phyloP scores from a whole-genome alignment of 1,140 invertebrate genomes.

The Drosophila arawakana region DNA sequence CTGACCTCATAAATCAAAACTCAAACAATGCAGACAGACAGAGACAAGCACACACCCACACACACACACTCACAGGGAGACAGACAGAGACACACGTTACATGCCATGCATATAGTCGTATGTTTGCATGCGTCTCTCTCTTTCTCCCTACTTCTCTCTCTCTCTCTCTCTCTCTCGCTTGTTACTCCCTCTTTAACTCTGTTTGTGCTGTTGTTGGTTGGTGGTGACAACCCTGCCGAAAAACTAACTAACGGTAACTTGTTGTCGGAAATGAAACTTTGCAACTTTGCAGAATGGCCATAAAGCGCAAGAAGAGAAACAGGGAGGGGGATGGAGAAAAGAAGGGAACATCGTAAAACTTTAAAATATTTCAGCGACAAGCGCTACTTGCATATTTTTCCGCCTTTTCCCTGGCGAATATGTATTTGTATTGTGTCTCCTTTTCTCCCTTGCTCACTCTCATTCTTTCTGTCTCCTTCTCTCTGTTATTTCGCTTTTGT shows the following conservation, averaged over 20 bases:
- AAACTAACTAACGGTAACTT: conserved; percentile 81
- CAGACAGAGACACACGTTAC: conserved; percentile 64
- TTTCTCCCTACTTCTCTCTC: not conserved
- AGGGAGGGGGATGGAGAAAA: not conserved
- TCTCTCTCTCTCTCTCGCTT: not conserved
- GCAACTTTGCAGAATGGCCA: conserved; percentile 63
- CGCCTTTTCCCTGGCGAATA: conserved; percentile 11
- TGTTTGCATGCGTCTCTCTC: conserved; percentile 15
- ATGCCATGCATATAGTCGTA: conserved; percentile 69
- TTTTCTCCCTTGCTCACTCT: conserved; percentile 22
- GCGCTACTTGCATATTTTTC: conserved; percentile 52
- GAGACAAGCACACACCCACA: conserved; percentile 21
- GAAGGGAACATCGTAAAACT: conserved; percentile 55
- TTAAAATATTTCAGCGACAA: conserved; percentile 73
- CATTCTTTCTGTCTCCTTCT: conserved; percentile 1
- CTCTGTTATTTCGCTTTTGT: conserved; percentile 72
- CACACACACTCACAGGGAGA: conserved; percentile 13
- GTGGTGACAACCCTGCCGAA: conserved; percentile 74
- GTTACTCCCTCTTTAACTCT: conserved; percentile 15
- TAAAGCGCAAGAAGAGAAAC: conserved; percentile 21
- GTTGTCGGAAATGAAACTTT: conserved; percentile 82
- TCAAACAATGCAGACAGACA: conserved; percentile 52
- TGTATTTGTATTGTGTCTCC: conserved; percentile 42
- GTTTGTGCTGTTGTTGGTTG: conserved; percentile 18
- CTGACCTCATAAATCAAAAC: conserved; percentile 83